Percentiles rank a stretch among this genome's conserved stretches.
Evolutionary conservation across 2,113 vertebrate genomes (phyloP).

Genomic region (Silurus glanis): DNA sequence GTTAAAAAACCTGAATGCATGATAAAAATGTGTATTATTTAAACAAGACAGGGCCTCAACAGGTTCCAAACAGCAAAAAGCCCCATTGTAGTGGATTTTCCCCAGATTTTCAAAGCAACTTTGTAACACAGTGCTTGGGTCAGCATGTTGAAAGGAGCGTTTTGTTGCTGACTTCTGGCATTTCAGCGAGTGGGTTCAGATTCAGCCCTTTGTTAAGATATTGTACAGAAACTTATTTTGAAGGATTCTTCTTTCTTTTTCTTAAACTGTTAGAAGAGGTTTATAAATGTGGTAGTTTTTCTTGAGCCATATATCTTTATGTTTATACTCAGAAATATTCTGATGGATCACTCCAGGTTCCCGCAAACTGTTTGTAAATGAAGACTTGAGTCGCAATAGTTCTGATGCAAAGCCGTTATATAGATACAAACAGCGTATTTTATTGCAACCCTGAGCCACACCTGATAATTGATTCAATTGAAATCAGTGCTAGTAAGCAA

Average conservation of each 20-base stretch:
- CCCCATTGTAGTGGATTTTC: background rate
- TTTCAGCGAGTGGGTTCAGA: slow-evolving; percentile 9
- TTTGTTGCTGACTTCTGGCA: slow-evolving; percentile 13
- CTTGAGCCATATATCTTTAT: background rate
- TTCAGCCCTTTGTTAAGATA: background rate
- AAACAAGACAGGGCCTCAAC: background rate
- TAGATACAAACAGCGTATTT: background rate
- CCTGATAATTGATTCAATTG: background rate
- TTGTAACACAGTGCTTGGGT: background rate
- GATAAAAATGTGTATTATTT: background rate
- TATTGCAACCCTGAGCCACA: background rate
- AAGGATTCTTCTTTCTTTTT: background rate
- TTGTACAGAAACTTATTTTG: background rate
- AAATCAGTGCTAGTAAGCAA: background rate
- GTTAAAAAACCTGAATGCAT: background rate
- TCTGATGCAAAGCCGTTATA: background rate
- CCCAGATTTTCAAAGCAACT: background rate
- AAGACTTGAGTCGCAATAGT: background rate
- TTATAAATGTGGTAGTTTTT: background rate
- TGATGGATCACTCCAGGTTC: background rate
- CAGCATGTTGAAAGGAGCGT: slow-evolving; percentile 8
- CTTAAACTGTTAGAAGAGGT: background rate
- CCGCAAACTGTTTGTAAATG: background rate
- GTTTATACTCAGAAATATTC: background rate
- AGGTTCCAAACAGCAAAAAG: background rate